Conservation (phyloP, 2,888 invertebrate species). For the Pristionchus entomophagus region DNA sequence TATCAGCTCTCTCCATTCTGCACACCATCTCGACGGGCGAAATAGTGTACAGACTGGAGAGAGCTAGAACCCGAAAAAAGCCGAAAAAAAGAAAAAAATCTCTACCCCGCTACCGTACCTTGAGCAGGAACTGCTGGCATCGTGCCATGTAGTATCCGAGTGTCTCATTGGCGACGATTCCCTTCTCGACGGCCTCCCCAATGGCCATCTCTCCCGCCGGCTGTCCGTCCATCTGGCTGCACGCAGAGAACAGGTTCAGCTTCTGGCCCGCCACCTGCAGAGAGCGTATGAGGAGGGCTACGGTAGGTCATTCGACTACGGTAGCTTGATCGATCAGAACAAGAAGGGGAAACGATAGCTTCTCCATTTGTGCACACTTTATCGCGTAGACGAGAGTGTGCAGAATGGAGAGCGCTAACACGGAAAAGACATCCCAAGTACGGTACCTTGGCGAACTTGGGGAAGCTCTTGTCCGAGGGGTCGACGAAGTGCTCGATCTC, state of each 20-base stretch:
- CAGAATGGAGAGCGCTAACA: not conserved
- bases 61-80: too few species aligned
- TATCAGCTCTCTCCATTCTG: too few species aligned
- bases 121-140: conserved; percentile 90
- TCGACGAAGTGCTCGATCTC: conserved; percentile 99
- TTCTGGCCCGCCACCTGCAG: conserved; percentile 82
- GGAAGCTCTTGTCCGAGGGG: conserved; percentile 88
- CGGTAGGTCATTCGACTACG: not conserved
- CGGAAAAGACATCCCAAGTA: too few species aligned
- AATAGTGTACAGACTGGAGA: too few species aligned
- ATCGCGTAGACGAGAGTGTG: too few species aligned
- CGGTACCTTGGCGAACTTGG: conserved; percentile 86
- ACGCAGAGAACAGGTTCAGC: conserved; percentile 91
- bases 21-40: too few species aligned
- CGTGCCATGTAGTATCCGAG: conserved; percentile 97
- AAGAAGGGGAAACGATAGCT: not conserved
- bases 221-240: conserved; percentile 97
- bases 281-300: not conserved
- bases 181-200: conserved; percentile 88
- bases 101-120: conserved; percentile 70
- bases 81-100: too few species aligned
- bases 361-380: too few species aligned
- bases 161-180: conserved; percentile 94
- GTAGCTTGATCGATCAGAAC: not conserved
- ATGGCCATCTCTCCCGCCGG: conserved; percentile 86